Evolutionary conservation across 2,113 vertebrate species (phyloP), one percentile per base, ranked within the genome.

Genomic region (Cryptoleucopteryx plumbea): DNA sequence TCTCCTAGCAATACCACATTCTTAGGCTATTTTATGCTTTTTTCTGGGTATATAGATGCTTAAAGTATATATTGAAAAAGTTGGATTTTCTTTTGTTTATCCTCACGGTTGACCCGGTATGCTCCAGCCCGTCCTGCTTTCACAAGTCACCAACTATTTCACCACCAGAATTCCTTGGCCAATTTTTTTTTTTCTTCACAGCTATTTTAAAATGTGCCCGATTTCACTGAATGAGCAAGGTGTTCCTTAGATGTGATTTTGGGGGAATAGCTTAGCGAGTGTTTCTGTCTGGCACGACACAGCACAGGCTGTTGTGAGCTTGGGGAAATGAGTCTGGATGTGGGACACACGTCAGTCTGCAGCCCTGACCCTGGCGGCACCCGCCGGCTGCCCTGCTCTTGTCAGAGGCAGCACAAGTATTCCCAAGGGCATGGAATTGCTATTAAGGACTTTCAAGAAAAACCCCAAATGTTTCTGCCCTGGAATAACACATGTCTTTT

Each of bases 181-280:
- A 16, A 7, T 9, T 15, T 17, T 23, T n/a, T n/a, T n/a, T 25
- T 29, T 20, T n/a, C 59, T 16, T 18, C 48, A 13, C 82, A 12
- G 86, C 94, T 65, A 58, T 90, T 95, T 92, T 73, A 94, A 70
- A 94, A 62, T 50, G 93, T 88, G 94, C 95, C 95, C 47, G 18
- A 65, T 95, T 83, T 94, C 93, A 96, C 45, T 34, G 95, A 94
- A 93, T 26, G 88, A 97, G 94, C 97, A 90, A 98, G 96, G 95
- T 95, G 96, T 91, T 97, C 96, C 84, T 70, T 16, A 21, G 3
- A 7, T 2, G 43, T 4, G 0, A 23, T 92, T 93, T 97, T 70
- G 95, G 83, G 42, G 97, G 96, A 95, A 96, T 93, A 97, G 78
- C 91, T 97, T 96, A 91, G 95, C 75, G 14, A 95, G 86, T 5